Evolutionary conservation across 2,797 vertebrate species (phyloP).

Genomic region (Chromobotia macracanthus): DNA sequence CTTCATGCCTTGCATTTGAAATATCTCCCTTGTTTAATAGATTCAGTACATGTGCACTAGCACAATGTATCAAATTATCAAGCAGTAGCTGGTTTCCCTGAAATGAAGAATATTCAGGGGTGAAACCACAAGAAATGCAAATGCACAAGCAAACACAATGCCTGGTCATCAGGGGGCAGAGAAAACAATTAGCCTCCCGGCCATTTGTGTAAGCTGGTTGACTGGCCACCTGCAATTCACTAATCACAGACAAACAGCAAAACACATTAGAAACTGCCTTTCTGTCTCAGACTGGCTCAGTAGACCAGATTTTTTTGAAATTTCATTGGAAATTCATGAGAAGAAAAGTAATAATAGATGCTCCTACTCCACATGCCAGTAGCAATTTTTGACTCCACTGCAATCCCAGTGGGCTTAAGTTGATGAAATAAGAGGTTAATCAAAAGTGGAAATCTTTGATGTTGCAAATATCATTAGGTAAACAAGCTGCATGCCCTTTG

Average conservation of each 20-base stretch:
- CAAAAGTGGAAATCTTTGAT: slow-evolving; percentile 31
- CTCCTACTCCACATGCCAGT: neutral
- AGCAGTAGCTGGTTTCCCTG: neutral
- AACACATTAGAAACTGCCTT: slow-evolving; percentile 6
- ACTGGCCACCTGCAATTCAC: slow-evolving; percentile 39
- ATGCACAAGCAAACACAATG: neutral
- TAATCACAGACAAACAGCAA: slow-evolving; percentile 40
- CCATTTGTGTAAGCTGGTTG: slow-evolving; percentile 8
- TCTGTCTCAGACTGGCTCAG: neutral
- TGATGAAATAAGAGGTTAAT: slow-evolving; percentile 41
- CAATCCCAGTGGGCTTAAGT: slow-evolving; percentile 12
- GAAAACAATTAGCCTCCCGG: slow-evolving; percentile 39
- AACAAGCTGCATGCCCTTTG: slow-evolving; percentile 14
- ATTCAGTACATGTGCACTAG: slow-evolving; percentile 1
- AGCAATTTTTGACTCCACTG: slow-evolving; percentile 23
- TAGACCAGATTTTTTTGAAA: neutral
- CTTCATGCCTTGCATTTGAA: neutral
- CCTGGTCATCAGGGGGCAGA: slow-evolving; percentile 13
- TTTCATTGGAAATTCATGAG: slow-evolving; percentile 34
- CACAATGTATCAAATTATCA: slow-evolving; percentile 16
- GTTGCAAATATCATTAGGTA: slow-evolving; percentile 15
- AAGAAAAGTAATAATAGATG: neutral
- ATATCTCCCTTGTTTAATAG: slow-evolving; percentile 1
- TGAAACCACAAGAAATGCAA: slow-evolving; percentile 33
- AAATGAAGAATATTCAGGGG: slow-evolving; percentile 16